Evolutionary conservation across 2,113 vertebrate genomes (phyloP).

Genomic region (Tupaia chinensis): DNA sequence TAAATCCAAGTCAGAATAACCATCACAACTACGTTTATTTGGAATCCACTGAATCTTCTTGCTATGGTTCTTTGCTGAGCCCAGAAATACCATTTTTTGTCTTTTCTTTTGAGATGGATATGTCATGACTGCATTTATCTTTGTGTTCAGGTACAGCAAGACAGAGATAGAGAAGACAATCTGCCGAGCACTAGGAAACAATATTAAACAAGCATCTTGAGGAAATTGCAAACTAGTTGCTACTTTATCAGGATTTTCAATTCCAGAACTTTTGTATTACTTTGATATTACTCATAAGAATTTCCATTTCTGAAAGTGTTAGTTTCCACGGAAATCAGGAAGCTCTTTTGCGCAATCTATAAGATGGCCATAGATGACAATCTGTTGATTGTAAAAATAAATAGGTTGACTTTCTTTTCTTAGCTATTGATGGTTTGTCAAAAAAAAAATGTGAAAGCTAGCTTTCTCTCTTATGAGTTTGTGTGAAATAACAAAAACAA

Average conservation of each 20-base stretch:
- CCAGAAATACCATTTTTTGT: slow-evolving; percentile 73
- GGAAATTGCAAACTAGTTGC: slow-evolving; percentile 65
- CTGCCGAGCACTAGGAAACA: neutral
- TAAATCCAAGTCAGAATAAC: slow-evolving; percentile 69
- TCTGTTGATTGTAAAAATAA: slow-evolving; percentile 46
- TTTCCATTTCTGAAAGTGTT: slow-evolving; percentile 67
- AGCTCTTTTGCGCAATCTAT: neutral
- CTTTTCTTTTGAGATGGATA: slow-evolving; percentile 56
- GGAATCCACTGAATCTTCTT: slow-evolving; percentile 52
- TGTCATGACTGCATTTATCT: slow-evolving; percentile 66
- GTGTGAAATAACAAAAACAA: neutral
- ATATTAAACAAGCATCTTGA: slow-evolving; percentile 62
- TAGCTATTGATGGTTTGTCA: slow-evolving; percentile 26
- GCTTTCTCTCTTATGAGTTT: slow-evolving; percentile 37
- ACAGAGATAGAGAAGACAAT: slow-evolving; percentile 50
- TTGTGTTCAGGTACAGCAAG: slow-evolving; percentile 58
- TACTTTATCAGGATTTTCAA: slow-evolving; percentile 71
- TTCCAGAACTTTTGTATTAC: slow-evolving; percentile 69
- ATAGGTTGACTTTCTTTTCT: slow-evolving; percentile 64
- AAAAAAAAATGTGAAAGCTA: slow-evolving; percentile 51
- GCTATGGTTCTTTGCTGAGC: slow-evolving; percentile 51
- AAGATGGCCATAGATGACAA: slow-evolving; percentile 42
- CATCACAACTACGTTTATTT: slow-evolving; percentile 69
- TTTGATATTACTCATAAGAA: slow-evolving; percentile 50
- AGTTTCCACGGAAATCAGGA: slow-evolving; percentile 54